Evolutionary conservation across 2,113 vertebrate genomes (phyloP).

Genomic region (Microcebus griseorufus): DNA sequence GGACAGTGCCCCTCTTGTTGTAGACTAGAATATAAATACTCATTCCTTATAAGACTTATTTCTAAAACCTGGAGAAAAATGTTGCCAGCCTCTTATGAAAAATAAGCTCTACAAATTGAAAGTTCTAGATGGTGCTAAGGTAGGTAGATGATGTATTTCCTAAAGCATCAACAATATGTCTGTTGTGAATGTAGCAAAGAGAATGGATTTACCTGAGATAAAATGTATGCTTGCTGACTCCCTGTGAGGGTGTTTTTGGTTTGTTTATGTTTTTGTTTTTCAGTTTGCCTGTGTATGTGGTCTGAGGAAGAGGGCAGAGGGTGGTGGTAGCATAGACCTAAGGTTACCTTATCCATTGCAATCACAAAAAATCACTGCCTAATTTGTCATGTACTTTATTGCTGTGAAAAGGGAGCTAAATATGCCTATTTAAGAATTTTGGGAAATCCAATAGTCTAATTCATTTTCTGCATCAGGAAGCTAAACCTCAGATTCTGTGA

Average conservation of each 20-base stretch:
- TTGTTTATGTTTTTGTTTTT: not conserved
- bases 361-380: not conserved
- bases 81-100: not conserved
- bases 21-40: constrained; percentile 20
- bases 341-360: not conserved
- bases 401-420: not conserved
- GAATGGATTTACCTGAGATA: not conserved
- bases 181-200: not conserved
- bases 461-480: not conserved
- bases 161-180: not conserved
- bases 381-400: not conserved
- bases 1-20: not conserved
- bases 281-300: not conserved
- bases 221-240: not conserved
- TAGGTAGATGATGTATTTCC: constrained; percentile 19
- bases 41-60: not conserved
- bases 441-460: not conserved
- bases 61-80: not conserved
- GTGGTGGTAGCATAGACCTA: not conserved
- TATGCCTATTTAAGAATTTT: not conserved
- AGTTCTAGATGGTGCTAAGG: not conserved
- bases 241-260: not conserved
- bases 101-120: not conserved
- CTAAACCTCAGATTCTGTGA: not conserved
- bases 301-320: fast-evolving